Base-by-base conservation (phyloP, 2,113 vertebrate species). In the Nestor notabilis region DNA sequence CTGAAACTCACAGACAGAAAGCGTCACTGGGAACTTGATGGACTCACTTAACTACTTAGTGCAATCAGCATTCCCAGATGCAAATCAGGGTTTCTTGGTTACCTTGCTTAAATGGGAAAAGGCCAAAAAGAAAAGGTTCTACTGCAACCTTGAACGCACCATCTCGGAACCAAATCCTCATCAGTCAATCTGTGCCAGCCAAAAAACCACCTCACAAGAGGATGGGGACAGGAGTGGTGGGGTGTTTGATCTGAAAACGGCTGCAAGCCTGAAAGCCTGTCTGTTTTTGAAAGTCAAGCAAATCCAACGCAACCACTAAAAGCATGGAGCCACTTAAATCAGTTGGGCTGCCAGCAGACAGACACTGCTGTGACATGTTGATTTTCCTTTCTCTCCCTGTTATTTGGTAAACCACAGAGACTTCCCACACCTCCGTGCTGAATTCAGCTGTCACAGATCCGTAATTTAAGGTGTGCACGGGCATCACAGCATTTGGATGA, bases 1-100 rank as follows among this genome's bases (percentile, higher is more conserved):
- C 97, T 94, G 93, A 90, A 97, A 80, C 25, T 80, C 77, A 31
- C 90, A 96, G 94, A 52, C 81, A 80, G 90, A 61, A 93, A 61
- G 43, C 90, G 74, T 93, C 90, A 17, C 23, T 28, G 58, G 65
- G 56, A 87, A 74, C 58, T 9, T 39, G 89, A 95, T 11, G 52
- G 82, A 94, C 56, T n/a, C n/a, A n/a, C n/a, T 88, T 92, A 92
- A 82, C 81, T 77, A 21, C 77, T 77, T 77, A 46, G 39, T 63
- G 63, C 82, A 95, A 93, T 80, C 87, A 84, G 71, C 11, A 52
- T 80, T 84, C 16, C 14, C 0, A 3, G 56, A 50, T 78, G 55
- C 68, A 94, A 90, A 74, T 17, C 63, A 68, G 58, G 58, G 41
- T 43, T 89, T 95, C 91, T 83, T 61, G 58, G 63, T 87, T 79